These are phyloP conservation scores for Corvus cornix DNA, from an alignment of 2,113 vertebrate genomes.

Conservation along the genomic window DNA sequence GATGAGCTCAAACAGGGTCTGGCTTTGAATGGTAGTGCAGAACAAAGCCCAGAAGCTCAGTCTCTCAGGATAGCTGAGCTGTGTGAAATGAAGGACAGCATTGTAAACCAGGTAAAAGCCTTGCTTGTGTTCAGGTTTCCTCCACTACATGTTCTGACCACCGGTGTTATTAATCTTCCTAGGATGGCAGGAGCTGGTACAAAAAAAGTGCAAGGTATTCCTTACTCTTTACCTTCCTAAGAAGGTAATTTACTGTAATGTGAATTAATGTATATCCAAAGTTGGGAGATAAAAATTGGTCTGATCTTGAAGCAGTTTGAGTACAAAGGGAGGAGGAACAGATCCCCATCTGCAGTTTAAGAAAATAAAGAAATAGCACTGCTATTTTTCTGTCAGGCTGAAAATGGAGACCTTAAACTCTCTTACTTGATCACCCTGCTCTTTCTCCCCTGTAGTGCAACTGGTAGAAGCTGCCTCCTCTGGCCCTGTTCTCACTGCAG, in stretches of 20 bases:
- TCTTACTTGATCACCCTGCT: background rate
- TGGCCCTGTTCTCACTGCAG: background rate
- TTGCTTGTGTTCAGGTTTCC: background rate
- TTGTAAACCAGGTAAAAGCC: slow-evolving; percentile 76
- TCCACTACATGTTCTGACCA: background rate
- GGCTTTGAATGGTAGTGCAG: background rate
- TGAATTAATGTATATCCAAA: background rate
- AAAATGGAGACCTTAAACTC: background rate
- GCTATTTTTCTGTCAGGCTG: background rate
- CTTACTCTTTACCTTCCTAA: background rate
- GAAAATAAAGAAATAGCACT: background rate
- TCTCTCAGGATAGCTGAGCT: slow-evolving; percentile 37
- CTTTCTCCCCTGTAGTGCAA: background rate
- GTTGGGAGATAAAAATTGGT: background rate
- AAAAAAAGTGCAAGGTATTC: background rate
- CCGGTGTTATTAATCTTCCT: background rate
- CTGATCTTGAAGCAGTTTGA: background rate
- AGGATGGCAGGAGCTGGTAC: background rate
- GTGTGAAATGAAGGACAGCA: slow-evolving; percentile 46
- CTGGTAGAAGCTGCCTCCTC: background rate
- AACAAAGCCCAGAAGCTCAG: background rate
- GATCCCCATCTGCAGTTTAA: background rate
- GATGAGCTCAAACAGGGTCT: slow-evolving; percentile 71
- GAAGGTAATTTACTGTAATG: background rate
- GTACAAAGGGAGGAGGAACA: background rate